phyloP scores from a whole-genome alignment of 2,113 vertebrate genomes.

The Dromas ardeola region DNA sequence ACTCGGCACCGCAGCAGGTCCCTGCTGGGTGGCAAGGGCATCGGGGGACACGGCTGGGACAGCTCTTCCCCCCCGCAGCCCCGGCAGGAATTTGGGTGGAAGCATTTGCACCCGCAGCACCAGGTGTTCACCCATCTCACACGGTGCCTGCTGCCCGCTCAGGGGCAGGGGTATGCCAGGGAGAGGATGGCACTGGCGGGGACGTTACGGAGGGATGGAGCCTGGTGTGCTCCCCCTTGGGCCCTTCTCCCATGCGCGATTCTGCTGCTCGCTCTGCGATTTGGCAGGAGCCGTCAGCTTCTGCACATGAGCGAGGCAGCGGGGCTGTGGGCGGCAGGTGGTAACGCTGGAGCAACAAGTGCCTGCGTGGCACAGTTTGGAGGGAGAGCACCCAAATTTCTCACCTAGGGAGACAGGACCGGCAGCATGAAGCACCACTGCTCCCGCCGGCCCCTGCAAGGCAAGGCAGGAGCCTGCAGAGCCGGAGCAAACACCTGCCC shows the following conservation, averaged over 20 bases:
- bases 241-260: not conserved
- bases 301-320: fast-evolving
- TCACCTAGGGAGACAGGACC: not conserved
- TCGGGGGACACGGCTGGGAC: fast-evolving
- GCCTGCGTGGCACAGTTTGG: not conserved
- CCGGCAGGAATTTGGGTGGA: not conserved
- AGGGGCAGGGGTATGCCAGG: not conserved
- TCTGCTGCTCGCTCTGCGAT: not conserved
- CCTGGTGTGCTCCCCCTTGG: fast-evolving
- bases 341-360: not conserved
- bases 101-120: not conserved
- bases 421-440: not conserved
- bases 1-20: fast-evolving
- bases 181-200: not conserved
- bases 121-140: not conserved
- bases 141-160: not conserved
- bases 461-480: not conserved
- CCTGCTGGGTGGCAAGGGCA: not conserved
- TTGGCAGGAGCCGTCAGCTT: not conserved
- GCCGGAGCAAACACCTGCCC: not conserved
- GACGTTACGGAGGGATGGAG: not conserved
- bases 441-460: fast-evolving
- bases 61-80: not conserved
- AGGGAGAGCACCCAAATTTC: not conserved
- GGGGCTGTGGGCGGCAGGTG: not conserved